phyloP scores from a whole-genome alignment of 2,888 invertebrate genomes.

The Aromia moschata region DNA sequence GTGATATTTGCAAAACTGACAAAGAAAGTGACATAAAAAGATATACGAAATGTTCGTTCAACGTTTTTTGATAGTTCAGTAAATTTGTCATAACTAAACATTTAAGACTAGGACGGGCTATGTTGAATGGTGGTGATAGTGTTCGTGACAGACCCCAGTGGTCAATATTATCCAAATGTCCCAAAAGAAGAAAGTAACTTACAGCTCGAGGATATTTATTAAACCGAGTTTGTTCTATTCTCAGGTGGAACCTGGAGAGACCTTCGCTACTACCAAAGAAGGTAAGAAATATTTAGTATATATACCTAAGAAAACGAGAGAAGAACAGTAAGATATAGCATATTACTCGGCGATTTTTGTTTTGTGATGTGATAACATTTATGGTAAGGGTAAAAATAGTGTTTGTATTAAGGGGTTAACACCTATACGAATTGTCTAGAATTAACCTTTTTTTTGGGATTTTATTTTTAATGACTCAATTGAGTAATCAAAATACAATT shows the following conservation, averaged over 20 bases:
- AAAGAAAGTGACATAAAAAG: background rate
- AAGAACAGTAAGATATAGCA: too few species aligned
- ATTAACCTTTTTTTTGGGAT: too few species aligned
- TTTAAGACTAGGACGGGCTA: slow-evolving; percentile 41
- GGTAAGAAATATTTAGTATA: slow-evolving; percentile 68
- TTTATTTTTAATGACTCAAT: too few species aligned
- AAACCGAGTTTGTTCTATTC: slow-evolving; percentile 57
- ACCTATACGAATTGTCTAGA: too few species aligned
- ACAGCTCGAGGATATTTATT: slow-evolving; percentile 60
- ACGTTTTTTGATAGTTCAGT: background rate
- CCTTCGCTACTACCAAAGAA: slow-evolving; percentile 88
- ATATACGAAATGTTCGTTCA: background rate
- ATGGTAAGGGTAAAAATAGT: too few species aligned
- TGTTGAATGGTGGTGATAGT: slow-evolving; percentile 76
- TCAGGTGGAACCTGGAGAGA: slow-evolving; percentile 74
- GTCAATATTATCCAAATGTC: slow-evolving; percentile 58
- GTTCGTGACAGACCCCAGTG: slow-evolving; percentile 69
- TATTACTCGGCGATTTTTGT: too few species aligned
- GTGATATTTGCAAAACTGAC: slow-evolving; percentile 5
- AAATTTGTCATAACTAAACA: slow-evolving; percentile 25
- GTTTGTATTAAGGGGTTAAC: too few species aligned
- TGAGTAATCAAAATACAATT: too few species aligned
- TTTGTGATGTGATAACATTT: too few species aligned
- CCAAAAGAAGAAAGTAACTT: slow-evolving; percentile 56
- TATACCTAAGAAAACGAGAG: too few species aligned